A percentile compares a stretch with the other conserved stretches of the same genome.
phyloP scores from a whole-genome alignment of 2,113 vertebrate genomes.

The Heteronetta atricapilla region DNA sequence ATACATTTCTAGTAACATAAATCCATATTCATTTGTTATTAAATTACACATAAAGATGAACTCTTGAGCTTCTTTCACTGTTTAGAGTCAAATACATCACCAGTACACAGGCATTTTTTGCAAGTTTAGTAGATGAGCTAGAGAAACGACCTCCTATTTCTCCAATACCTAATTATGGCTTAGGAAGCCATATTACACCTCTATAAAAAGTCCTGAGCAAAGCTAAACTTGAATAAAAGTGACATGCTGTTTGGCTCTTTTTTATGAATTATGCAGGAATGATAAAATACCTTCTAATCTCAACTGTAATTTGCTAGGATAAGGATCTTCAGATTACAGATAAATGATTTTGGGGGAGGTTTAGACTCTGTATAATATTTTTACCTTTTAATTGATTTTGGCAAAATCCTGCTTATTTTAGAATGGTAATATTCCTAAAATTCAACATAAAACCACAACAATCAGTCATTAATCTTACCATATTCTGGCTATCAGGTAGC shows the following conservation, averaged over 20 bases:
- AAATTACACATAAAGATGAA: background rate
- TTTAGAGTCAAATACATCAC: background rate
- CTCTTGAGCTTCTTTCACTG: background rate
- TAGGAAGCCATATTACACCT: background rate
- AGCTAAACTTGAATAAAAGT: background rate
- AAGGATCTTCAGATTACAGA: background rate
- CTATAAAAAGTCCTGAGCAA: background rate
- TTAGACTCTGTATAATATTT: background rate
- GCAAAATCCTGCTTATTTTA: background rate
- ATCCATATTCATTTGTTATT: background rate
- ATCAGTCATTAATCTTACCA: slow-evolving; percentile 75
- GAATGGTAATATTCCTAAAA: background rate
- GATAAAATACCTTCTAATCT: background rate
- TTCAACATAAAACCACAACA: background rate
- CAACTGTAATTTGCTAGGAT: background rate
- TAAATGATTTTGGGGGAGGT: background rate
- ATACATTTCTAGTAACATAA: background rate
- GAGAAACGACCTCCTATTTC: background rate
- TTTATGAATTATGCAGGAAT: background rate
- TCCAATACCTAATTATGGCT: background rate
- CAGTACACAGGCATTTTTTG: background rate
- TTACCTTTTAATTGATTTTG: background rate
- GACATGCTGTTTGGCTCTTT: background rate
- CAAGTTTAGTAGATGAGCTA: background rate
- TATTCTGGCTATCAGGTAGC: slow-evolving; percentile 85